Conservation (phyloP, 2,113 vertebrate species). For the Embiotoca jacksoni region DNA sequence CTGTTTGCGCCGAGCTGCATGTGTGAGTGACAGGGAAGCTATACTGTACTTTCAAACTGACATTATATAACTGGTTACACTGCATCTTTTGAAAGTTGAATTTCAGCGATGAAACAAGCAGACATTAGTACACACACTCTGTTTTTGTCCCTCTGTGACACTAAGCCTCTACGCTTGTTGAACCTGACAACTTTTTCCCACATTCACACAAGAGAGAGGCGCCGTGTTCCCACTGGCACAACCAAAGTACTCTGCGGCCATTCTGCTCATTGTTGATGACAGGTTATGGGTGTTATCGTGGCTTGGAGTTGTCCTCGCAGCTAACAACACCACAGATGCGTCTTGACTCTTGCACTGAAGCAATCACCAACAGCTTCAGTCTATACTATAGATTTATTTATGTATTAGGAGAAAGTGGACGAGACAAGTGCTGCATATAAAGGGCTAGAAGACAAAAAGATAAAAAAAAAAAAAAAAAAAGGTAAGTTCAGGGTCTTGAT, state of each 20-base stretch:
- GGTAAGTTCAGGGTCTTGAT: too few relatives aligned
- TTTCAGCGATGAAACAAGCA: constrained; percentile 7
- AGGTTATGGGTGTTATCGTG: constrained; percentile 33
- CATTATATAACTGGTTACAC: constrained; percentile 2
- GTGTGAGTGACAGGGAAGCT: constrained; percentile 60
- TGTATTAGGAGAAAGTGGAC: neutral
- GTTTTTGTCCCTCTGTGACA: constrained; percentile 19
- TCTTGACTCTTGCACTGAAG: constrained; percentile 7
- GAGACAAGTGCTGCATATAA: neutral
- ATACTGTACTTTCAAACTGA: constrained; percentile 14
- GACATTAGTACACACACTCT: neutral
- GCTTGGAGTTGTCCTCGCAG: constrained; percentile 3
- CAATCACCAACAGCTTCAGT: neutral
- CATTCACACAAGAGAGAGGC: constrained; percentile 33
- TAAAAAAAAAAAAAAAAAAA: neutral
- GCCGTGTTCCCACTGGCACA: constrained; percentile 36
- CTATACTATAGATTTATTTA: neutral
- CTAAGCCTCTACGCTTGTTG: constrained; percentile 8
- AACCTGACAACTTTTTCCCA: constrained; percentile 30
- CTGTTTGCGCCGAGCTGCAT: constrained; percentile 76
- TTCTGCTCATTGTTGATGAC: constrained; percentile 50
- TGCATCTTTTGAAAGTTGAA: neutral
- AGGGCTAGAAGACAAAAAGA: neutral
- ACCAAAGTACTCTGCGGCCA: constrained; percentile 35
- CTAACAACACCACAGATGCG: constrained; percentile 46